Percentiles rank a stretch among this genome's conserved stretches.
Conservation (phyloP, 2,797 vertebrate genomes). For the Martes flavigula region DNA sequence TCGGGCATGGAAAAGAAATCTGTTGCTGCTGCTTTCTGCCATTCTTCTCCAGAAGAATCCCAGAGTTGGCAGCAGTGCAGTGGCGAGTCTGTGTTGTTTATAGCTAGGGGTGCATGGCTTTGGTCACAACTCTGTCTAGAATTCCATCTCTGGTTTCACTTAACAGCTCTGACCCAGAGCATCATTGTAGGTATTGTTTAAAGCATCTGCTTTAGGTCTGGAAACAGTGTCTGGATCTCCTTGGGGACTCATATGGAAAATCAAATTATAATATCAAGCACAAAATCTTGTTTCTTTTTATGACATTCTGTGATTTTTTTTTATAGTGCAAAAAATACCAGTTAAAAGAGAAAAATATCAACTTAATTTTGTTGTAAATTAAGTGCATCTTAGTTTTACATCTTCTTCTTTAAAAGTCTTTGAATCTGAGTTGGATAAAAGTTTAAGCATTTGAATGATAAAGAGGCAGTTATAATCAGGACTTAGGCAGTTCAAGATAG, state of each 20-base stretch:
- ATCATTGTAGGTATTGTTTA: conserved; percentile 48
- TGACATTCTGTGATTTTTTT: conserved; percentile 50
- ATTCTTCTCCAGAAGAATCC: not conserved
- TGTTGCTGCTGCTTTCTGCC: not conserved
- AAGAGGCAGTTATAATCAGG: not conserved
- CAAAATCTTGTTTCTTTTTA: conserved; percentile 65
- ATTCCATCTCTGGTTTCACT: not conserved
- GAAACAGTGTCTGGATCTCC: conserved; percentile 36
- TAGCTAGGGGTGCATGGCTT: not conserved
- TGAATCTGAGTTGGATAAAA: conserved; percentile 15
- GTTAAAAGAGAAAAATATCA: conserved; percentile 37
- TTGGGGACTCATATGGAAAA: conserved; percentile 50
- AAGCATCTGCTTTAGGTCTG: conserved; percentile 37
- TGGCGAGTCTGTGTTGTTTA: not conserved
- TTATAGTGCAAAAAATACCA: conserved; percentile 18
- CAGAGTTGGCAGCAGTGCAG: not conserved
- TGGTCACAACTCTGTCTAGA: not conserved
- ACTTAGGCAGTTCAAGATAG: not conserved
- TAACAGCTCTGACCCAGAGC: not conserved
- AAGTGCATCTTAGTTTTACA: conserved; percentile 36
- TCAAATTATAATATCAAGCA: conserved; percentile 44
- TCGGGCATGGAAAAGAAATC: not conserved
- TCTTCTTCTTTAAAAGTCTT: conserved; percentile 33
- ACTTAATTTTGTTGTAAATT: conserved; percentile 20
- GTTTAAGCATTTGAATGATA: conserved; percentile 31